Evolutionary conservation across 2,797 vertebrate species (phyloP).

Genomic region (Malacoraja senta): DNA sequence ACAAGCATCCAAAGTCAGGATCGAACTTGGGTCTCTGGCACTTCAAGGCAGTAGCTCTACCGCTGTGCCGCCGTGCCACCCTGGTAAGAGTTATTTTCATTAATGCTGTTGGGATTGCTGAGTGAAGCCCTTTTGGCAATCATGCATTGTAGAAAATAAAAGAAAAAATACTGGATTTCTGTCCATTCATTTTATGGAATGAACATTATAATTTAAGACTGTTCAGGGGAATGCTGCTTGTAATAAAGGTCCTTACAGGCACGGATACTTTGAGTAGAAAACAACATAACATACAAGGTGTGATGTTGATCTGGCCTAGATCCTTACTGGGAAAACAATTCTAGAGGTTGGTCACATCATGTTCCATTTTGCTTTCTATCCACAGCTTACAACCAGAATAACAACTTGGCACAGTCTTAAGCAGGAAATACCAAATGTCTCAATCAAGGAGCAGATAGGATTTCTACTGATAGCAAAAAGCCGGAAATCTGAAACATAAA

Average conservation of each 20-base stretch:
- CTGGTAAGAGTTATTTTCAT: background rate
- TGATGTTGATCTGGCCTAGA: background rate
- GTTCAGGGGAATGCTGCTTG: background rate
- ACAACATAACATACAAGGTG: background rate
- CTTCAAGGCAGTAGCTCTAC: too few relatives aligned
- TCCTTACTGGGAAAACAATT: background rate
- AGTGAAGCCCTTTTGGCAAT: too few relatives aligned
- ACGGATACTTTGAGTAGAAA: background rate
- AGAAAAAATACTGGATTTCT: background rate
- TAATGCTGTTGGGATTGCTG: background rate
- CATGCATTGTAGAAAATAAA: background rate
- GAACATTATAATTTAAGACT: background rate
- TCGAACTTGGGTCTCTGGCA: too few relatives aligned
- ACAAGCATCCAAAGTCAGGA: too few relatives aligned
- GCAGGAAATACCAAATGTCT: background rate
- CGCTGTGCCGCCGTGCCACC: too few relatives aligned
- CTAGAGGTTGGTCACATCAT: background rate
- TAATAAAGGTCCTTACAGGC: background rate
- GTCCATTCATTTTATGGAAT: background rate
- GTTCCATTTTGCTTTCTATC: background rate
- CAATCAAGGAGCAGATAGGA: background rate
- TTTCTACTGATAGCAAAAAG: background rate
- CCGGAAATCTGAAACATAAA: too few relatives aligned
- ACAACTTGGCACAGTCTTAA: background rate
- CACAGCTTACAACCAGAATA: background rate